Percentiles rank a stretch among this genome's conserved stretches.
Conservation (phyloP, 37 sponge, comb jelly and placozoan species). For the Eunapius fragilis region DNA sequence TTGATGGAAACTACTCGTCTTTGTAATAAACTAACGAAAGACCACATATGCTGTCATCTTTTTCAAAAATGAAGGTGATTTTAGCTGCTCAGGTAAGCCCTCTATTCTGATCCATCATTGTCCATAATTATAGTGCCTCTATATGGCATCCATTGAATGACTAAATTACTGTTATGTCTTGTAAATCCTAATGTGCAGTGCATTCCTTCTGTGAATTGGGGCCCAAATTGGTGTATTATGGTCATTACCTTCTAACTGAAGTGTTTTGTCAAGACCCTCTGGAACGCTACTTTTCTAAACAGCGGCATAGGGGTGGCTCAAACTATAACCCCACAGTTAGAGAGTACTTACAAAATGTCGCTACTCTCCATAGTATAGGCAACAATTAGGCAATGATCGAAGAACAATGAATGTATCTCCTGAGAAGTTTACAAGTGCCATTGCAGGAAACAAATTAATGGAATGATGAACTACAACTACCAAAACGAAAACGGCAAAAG, state of each 20-base stretch:
- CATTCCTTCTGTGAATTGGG: conserved; percentile 18
- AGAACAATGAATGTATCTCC: conserved; percentile 14
- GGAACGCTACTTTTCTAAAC: not conserved
- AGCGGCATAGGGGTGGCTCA: conserved; percentile 10
- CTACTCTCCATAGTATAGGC: not conserved
- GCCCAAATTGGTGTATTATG: not conserved
- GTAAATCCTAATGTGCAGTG: not conserved
- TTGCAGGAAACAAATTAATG: not conserved
- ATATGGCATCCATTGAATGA: not conserved
- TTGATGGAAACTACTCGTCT: conserved; percentile 10
- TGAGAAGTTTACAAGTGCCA: not conserved
- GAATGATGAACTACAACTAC: not conserved
- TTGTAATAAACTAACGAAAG: conserved; percentile 35
- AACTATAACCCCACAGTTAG: conserved; percentile 14
- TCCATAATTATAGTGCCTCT: not conserved
- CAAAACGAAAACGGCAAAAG: too few species aligned
- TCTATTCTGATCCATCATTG: not conserved
- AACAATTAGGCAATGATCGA: not conserved
- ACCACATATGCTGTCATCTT: conserved; percentile 28
- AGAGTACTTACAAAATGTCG: not conserved
- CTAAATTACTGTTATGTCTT: not conserved
- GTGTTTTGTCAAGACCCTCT: conserved; percentile 16
- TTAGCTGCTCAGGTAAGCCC: conserved; percentile 49
- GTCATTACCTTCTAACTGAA: conserved; percentile 8
- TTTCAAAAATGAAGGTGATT: conserved; percentile 25